Evolutionary conservation across 1,140 invertebrate genomes (phyloP).

Genomic region (Varroa destructor): DNA sequence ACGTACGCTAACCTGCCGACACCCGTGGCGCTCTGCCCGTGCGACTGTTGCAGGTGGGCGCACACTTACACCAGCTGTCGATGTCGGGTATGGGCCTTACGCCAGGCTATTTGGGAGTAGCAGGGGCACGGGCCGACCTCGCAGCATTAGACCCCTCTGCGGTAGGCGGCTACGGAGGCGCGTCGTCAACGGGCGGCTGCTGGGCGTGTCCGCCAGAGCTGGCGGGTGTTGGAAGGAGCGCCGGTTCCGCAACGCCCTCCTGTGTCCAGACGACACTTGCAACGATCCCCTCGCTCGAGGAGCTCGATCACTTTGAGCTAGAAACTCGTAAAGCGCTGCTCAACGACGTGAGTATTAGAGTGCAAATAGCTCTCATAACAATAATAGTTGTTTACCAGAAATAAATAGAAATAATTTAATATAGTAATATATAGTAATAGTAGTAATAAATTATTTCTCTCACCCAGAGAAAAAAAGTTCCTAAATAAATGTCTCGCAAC

Average conservation of each 20-base stretch:
- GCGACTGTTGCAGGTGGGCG: background rate
- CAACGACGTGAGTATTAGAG: constrained; percentile 20
- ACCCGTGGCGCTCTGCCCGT: too few relatives aligned
- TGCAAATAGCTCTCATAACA: background rate
- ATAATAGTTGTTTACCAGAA: too few relatives aligned
- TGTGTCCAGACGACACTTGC: constrained; percentile 22
- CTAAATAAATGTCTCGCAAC: too few relatives aligned
- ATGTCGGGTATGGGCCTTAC: constrained; percentile 11
- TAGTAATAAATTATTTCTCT: too few relatives aligned
- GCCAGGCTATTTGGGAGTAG: background rate
- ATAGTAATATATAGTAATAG: too few relatives aligned
- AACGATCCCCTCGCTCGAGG: constrained; percentile 26
- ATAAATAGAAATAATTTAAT: too few relatives aligned
- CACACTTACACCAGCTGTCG: constrained; percentile 24
- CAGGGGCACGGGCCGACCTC: background rate
- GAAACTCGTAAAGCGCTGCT: constrained; percentile 22
- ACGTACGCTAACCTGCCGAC: too few relatives aligned
- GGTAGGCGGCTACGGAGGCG: constrained; percentile 16
- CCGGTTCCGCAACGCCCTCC: constrained; percentile 13
- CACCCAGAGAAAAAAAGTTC: too few relatives aligned
- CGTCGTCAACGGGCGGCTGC: background rate
- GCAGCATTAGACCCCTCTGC: constrained; percentile 4
- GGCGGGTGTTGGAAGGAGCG: too few relatives aligned
- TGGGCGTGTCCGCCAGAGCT: constrained; percentile 23
- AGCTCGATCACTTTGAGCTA: constrained; percentile 19